Percentiles rank a stretch among this genome's conserved stretches.
phyloP scores from a whole-genome alignment of 1,140 invertebrate species.

The Macrosteles quadrilineatus region DNA sequence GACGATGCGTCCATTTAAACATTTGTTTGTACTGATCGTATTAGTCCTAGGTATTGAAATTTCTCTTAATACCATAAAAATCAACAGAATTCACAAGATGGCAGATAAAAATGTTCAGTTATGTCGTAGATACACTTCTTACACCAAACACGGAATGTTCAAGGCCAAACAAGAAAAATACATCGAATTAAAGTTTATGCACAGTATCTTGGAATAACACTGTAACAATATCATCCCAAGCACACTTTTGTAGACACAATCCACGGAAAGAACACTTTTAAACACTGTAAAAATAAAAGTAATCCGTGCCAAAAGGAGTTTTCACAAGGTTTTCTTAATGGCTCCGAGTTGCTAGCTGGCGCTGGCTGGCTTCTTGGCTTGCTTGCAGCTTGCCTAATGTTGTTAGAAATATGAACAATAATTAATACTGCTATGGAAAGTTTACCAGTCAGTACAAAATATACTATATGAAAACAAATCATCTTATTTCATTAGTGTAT shows the following conservation, averaged over 20 bases:
- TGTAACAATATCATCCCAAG: not conserved
- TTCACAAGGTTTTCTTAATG: too few relatives aligned
- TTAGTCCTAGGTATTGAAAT: slow-evolving; percentile 19
- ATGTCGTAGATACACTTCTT: not conserved
- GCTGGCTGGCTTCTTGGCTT: too few relatives aligned
- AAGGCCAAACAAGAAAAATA: slow-evolving; percentile 11
- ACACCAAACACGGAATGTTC: slow-evolving; percentile 4
- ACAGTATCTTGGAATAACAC: not conserved
- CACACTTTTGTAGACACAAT: not conserved
- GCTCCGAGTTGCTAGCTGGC: too few relatives aligned
- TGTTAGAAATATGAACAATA: too few relatives aligned
- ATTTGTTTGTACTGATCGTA: slow-evolving; percentile 56
- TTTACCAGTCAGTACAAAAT: too few relatives aligned
- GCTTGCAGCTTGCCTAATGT: too few relatives aligned
- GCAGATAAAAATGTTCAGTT: slow-evolving; percentile 25
- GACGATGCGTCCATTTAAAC: slow-evolving; percentile 97
- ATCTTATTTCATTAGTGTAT: too few relatives aligned
- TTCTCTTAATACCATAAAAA: slow-evolving; percentile 31
- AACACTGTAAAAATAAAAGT: too few relatives aligned
- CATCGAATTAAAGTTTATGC: not conserved
- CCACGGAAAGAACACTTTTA: too few relatives aligned
- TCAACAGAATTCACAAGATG: slow-evolving; percentile 30
- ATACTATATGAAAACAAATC: too few relatives aligned
- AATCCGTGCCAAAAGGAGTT: too few relatives aligned
- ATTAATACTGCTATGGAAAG: too few relatives aligned